Percentiles rank a stretch among this genome's conserved stretches.
Conservation (phyloP, 2,888 invertebrate species). For the Eupithecia abbreviata region DNA sequence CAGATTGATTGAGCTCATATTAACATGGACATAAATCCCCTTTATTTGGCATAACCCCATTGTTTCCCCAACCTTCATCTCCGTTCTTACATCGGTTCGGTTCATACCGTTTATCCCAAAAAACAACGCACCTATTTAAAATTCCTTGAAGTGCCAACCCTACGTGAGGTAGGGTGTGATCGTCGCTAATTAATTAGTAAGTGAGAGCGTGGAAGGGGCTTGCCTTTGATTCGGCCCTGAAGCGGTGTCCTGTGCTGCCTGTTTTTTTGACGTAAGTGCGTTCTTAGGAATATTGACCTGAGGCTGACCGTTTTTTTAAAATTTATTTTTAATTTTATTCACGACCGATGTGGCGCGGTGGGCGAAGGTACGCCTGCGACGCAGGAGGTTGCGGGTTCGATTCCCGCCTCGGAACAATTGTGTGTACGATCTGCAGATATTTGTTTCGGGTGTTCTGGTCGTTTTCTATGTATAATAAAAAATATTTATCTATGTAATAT, state of each 20-base stretch:
- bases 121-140: neutral
- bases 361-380: too few relatives aligned
- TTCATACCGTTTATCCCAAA: neutral
- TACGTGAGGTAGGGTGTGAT: constrained; percentile 41
- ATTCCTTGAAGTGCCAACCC: constrained; percentile 33
- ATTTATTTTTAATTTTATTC: too few relatives aligned
- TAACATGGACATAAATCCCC: too few relatives aligned
- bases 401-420: too few relatives aligned
- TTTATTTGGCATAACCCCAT: too few relatives aligned
- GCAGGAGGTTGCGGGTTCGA: too few relatives aligned
- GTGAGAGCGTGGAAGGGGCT: constrained; percentile 34
- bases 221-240: constrained; percentile 32
- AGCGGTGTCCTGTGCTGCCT: constrained; percentile 3
- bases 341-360: too few relatives aligned
- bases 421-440: too few relatives aligned
- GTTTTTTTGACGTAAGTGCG: constrained; percentile 23
- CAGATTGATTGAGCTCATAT: too few relatives aligned
- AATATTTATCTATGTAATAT: too few relatives aligned
- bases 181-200: constrained; percentile 45
- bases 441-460: too few relatives aligned
- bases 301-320: neutral
- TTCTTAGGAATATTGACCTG: constrained; percentile 1
- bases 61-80: neutral
- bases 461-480: too few relatives aligned
- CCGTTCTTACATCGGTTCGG: neutral